Percentiles rank a stretch among this genome's conserved stretches.
Evolutionary conservation across 2,797 vertebrate genomes (phyloP).

Genomic region (Morelia viridis): DNA sequence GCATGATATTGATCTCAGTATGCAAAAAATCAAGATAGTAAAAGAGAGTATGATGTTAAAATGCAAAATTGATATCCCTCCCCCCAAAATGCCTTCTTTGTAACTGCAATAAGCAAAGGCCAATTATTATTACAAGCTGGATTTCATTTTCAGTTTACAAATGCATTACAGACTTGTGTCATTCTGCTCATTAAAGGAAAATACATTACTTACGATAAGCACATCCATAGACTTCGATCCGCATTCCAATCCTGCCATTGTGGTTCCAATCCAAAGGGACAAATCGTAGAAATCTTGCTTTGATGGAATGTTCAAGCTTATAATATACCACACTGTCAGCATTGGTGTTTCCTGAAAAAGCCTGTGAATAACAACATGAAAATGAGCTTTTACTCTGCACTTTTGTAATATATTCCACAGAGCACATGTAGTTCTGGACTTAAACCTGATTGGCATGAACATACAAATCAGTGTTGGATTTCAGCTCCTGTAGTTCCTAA

Average conservation of each 20-base stretch:
- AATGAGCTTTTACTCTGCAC: neutral
- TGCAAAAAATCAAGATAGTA: constrained; percentile 9
- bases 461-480: neutral
- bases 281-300: constrained; percentile 85
- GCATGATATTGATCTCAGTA: neutral
- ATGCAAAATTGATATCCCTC: neutral
- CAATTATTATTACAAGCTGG: constrained; percentile 35
- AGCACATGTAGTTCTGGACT: neutral
- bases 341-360: constrained; percentile 89
- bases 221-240: constrained; percentile 90
- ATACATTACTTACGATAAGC: constrained; percentile 82
- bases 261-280: constrained; percentile 89
- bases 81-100: neutral
- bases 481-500: neutral
- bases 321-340: constrained; percentile 90
- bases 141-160: constrained; percentile 17
- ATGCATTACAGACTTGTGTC: neutral
- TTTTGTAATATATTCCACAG: neutral
- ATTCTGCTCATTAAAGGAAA: constrained; percentile 1
- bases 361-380: constrained; percentile 70
- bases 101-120: constrained; percentile 1
- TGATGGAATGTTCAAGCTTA: constrained; percentile 86
- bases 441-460: neutral
- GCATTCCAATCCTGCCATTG: constrained; percentile 89
- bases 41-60: neutral